Conservation (phyloP, 2,888 invertebrate genomes). For the Nebria brevicollis region DNA sequence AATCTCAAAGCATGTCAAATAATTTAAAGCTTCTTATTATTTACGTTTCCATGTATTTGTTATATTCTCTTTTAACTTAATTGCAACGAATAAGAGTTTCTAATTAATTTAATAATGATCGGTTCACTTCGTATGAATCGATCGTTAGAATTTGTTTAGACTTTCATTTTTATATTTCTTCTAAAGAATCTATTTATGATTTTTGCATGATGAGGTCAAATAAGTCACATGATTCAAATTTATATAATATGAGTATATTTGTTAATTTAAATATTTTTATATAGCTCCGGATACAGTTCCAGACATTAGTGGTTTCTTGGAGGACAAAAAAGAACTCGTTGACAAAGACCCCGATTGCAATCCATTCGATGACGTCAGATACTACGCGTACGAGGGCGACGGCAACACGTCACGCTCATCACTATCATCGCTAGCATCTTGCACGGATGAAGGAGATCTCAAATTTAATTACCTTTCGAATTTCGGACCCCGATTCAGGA, state of each 20-base stretch:
- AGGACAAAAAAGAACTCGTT: slow-evolving; percentile 87
- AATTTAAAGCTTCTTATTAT: no score
- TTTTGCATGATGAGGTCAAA: no score
- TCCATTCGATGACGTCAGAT: slow-evolving; percentile 95
- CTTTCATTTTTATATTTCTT: no score
- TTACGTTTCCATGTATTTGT: no score
- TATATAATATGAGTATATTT: slow-evolving; percentile 9
- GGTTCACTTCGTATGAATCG: no score
- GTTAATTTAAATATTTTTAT: slow-evolving; percentile 5
- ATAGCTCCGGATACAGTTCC: slow-evolving; percentile 73
- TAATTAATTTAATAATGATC: no score
- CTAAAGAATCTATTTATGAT: no score
- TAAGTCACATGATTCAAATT: background rate
- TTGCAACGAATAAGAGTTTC: no score
- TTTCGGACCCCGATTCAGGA: slow-evolving; percentile 96
- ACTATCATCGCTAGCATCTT: slow-evolving; percentile 90
- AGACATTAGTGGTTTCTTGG: slow-evolving; percentile 90
- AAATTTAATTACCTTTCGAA: slow-evolving; percentile 94
- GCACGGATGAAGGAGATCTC: slow-evolving; percentile 91
- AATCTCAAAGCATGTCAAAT: no score
- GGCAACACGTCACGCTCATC: slow-evolving; percentile 91
- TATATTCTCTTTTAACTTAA: no score
- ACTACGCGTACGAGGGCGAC: slow-evolving; percentile 98
- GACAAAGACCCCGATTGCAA: slow-evolving; percentile 92
- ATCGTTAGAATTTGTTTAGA: no score